Percentiles rank a stretch among this genome's conserved stretches.
Evolutionary conservation across 2,888 invertebrate species (phyloP).

Genomic region (Eilema sororculum): DNA sequence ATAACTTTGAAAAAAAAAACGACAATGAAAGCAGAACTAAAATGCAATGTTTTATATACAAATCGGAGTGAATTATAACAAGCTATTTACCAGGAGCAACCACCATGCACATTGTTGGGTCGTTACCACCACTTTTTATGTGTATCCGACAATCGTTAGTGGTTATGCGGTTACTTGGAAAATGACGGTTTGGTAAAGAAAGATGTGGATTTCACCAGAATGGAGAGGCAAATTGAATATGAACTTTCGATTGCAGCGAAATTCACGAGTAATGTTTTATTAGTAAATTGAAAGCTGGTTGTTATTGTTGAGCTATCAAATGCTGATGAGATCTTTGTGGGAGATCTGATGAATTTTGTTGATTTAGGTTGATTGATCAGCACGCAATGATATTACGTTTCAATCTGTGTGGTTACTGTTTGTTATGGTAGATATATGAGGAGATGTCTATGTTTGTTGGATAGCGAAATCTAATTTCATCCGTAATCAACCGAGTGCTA

Average conservation of each 20-base stretch:
- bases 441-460: background rate
- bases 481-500: background rate
- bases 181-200: slow-evolving; percentile 49
- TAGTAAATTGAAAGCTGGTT: slow-evolving; percentile 52
- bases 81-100: slow-evolving; percentile 42
- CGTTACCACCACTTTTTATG: slow-evolving; percentile 58
- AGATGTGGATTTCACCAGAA: slow-evolving; percentile 65
- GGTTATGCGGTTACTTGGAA: slow-evolving; percentile 66
- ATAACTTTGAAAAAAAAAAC: background rate
- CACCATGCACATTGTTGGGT: slow-evolving; percentile 51
- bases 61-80: slow-evolving; percentile 25
- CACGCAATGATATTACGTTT: slow-evolving; percentile 29
- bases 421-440: slow-evolving; percentile 11
- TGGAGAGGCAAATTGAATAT: slow-evolving; percentile 71
- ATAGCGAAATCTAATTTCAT: background rate
- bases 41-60: slow-evolving; percentile 25
- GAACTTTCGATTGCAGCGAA: slow-evolving; percentile 71
- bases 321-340: slow-evolving; percentile 51
- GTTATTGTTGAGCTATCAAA: slow-evolving; percentile 52
- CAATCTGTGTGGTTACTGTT: slow-evolving; percentile 15
- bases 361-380: slow-evolving; percentile 44
- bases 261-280: slow-evolving; percentile 57
- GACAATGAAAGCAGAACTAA: background rate
- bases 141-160: slow-evolving; percentile 59
- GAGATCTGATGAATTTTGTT: slow-evolving; percentile 40